A percentile compares a stretch with the other conserved stretches of the same genome.
Evolutionary conservation across 1,140 invertebrate species (phyloP).

Genomic region (Lasaia peninsularis): DNA sequence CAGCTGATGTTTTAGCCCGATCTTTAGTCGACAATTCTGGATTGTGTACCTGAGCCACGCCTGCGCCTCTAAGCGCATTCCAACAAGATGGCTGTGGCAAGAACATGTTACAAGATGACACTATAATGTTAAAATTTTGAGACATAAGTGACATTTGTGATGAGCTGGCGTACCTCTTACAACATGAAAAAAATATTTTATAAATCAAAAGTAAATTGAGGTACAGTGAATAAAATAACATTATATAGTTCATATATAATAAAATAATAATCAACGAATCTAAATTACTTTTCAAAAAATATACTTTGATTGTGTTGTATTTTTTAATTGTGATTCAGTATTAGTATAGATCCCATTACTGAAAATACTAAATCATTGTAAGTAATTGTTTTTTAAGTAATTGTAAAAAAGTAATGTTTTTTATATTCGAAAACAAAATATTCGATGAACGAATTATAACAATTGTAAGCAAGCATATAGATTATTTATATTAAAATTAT

Average conservation of each 20-base stretch:
- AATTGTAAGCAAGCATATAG: too few species aligned
- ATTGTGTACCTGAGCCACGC: constrained; percentile 78
- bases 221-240: background rate
- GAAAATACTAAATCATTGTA: too few species aligned
- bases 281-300: background rate
- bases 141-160: constrained; percentile 34
- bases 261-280: background rate
- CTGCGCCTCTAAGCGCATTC: constrained; percentile 53
- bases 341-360: background rate
- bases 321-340: background rate
- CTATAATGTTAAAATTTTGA: constrained; percentile 68
- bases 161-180: constrained; percentile 26
- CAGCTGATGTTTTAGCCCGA: constrained; percentile 80
- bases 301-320: background rate
- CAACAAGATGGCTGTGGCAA: constrained; percentile 55
- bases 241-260: too few species aligned
- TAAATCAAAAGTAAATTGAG: background rate
- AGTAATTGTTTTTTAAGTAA: too few species aligned
- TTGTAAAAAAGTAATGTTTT: too few species aligned
- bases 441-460: too few species aligned
- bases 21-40: constrained; percentile 81
- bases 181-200: constrained; percentile 2
- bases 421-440: too few species aligned
- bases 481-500: too few species aligned
- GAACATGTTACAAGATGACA: constrained; percentile 60